Evolutionary conservation across 2,113 vertebrate species (phyloP).

Genomic region (Gymnobelideus leadbeateri): DNA sequence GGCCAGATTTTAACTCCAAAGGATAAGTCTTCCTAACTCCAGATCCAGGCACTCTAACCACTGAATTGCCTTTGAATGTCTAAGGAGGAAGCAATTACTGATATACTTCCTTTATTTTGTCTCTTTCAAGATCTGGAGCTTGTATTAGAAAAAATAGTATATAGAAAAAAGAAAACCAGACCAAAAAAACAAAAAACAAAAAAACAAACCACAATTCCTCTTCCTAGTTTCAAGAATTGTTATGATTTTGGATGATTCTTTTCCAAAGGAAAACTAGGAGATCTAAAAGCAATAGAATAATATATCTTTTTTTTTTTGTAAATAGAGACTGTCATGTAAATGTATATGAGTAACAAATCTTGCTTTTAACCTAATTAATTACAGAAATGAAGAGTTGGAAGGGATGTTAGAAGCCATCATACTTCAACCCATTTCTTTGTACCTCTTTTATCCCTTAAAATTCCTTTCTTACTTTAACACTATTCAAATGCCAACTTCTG

Average conservation of each 20-base stretch:
- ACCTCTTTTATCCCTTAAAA: not conserved
- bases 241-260: not conserved
- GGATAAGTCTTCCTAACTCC: not conserved
- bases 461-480: not conserved
- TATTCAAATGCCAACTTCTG: not conserved
- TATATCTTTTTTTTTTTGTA: not conserved
- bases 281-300: slow-evolving; percentile 44
- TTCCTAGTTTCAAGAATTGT: slow-evolving; percentile 13
- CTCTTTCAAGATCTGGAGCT: not conserved
- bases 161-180: not conserved
- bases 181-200: not conserved
- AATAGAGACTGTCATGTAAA: not conserved
- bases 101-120: slow-evolving; percentile 1
- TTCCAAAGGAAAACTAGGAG: slow-evolving; percentile 20
- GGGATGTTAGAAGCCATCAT: not conserved
- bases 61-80: not conserved
- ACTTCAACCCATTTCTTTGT: not conserved
- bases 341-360: not conserved
- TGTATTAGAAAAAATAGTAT: not conserved
- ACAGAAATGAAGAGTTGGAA: not conserved
- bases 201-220: not conserved
- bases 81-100: not conserved
- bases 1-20: no score
- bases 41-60: not conserved
- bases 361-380: not conserved